phyloP scores from a whole-genome alignment of 2,888 invertebrate species.

The Gerris lacustris region DNA sequence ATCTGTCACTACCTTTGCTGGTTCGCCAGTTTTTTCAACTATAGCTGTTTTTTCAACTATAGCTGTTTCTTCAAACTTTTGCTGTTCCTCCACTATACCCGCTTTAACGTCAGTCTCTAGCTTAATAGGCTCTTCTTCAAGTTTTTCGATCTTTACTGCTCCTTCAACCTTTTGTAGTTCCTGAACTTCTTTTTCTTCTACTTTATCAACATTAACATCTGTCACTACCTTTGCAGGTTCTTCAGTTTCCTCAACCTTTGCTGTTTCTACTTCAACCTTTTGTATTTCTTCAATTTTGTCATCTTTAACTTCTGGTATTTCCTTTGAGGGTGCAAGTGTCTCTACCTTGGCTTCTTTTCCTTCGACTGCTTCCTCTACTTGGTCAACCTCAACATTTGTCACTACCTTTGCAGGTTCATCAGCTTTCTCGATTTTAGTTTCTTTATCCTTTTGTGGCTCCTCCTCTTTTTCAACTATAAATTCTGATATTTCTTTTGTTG shows the following conservation, averaged over 20 bases:
- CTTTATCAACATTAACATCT: neutral
- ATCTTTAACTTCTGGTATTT: too few species aligned
- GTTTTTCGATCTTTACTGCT: neutral
- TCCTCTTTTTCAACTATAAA: too few species aligned
- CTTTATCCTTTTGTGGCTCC: neutral
- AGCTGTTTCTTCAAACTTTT: neutral
- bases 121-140: neutral
- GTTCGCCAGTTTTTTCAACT: neutral
- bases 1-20: neutral
- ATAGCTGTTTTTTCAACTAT: neutral
- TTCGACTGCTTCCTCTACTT: neutral
- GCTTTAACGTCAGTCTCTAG: neutral
- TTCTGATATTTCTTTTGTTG: too few species aligned
- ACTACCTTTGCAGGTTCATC: neutral
- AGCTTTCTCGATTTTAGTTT: neutral
- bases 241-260: neutral
- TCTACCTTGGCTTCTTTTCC: too few species aligned
- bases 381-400: neutral
- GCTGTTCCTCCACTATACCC: neutral
- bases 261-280: neutral
- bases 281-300: neutral
- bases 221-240: neutral
- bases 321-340: too few species aligned
- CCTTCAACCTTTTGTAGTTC: neutral
- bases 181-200: neutral